Percentiles rank a stretch among this genome's conserved stretches.
These are phyloP conservation scores for Verasper variegatus DNA, from an alignment of 2,113 vertebrate genomes.

Conservation along the genomic window DNA sequence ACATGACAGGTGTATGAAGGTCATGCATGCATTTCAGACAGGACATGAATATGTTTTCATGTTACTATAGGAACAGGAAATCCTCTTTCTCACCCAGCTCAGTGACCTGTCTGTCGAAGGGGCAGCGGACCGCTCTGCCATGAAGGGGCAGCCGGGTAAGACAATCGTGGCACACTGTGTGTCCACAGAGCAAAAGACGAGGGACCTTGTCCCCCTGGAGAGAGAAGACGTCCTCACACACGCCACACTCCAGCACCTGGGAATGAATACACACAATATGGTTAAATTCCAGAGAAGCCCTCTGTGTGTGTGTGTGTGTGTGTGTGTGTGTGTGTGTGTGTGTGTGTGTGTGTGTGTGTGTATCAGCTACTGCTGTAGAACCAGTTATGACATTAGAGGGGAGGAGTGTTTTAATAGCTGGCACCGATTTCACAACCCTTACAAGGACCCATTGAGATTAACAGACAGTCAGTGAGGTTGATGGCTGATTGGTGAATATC, in stretches of 20 bases:
- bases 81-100: slow-evolving; percentile 90
- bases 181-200: slow-evolving; percentile 93
- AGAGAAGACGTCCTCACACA: slow-evolving; percentile 98
- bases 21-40: not conserved
- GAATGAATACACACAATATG: not conserved
- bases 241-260: slow-evolving; percentile 96
- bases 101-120: slow-evolving; percentile 96
- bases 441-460: not conserved
- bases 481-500: not conserved
- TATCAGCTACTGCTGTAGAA: not conserved
- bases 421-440: not conserved
- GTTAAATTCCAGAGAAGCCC: not conserved
- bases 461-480: not conserved
- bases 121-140: slow-evolving; percentile 94
- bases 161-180: slow-evolving; percentile 97
- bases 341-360: not conserved
- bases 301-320: too few relatives aligned
- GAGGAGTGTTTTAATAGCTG: not conserved
- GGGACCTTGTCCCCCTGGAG: slow-evolving; percentile 98
- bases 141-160: slow-evolving; percentile 95
- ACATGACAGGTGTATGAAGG: not conserved
- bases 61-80: not conserved
- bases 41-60: not conserved
- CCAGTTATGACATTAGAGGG: not conserved
- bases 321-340: too few relatives aligned